Evolutionary conservation across 2,888 invertebrate species (phyloP), one percentile per base, ranked within the genome.

Genomic region (Ophion obscuratus): DNA sequence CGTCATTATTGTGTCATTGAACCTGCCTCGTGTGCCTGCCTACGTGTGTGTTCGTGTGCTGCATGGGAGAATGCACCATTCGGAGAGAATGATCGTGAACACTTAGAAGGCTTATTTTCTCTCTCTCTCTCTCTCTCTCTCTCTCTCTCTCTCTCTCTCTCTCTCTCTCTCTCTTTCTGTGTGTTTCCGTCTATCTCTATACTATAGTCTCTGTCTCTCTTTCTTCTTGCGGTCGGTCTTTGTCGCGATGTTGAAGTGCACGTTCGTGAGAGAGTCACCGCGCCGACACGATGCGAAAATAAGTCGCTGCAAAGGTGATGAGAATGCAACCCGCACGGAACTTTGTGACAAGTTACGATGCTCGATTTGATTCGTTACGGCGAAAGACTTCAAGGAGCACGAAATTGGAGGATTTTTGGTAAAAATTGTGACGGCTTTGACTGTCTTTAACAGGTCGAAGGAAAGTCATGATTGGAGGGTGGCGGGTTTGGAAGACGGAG

Each of bases 1-100:
- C 77, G 86, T 78, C 83, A 83, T 83, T 83, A 83, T 75, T 44
- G 86, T 86, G 86, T 83, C 86, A 78, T 81, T 86, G 86, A 86
- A 86, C 86, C 86, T 86, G 70, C 44, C 27, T 67, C 77, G 57
- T 62, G 59, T 44, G 57, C 57, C 59, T 31, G 17, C 2, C 11
- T 36, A 79, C 9, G 40, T 40, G 40, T 40, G 40, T 40, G 40
- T 40, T 40, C 40, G 40, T 40, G 40, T 20, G 71, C 14, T 64
- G 64, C 64, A 57, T 64, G 57, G 53, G 73, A 80, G 80, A 84
- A 82, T 71, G 80, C 73, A 81, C 59, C 36, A 77, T 70, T 70
- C 71, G 67, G 24, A 61, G 27, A 61, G 73, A 77, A 77, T 74
- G 74, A 79, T 82, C 75, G 81, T 68, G 47, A 44, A 70, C 79